These are phyloP conservation scores for Dolichotis patagonum DNA, from an alignment of 2,113 vertebrate species.

Conservation along the genomic window DNA sequence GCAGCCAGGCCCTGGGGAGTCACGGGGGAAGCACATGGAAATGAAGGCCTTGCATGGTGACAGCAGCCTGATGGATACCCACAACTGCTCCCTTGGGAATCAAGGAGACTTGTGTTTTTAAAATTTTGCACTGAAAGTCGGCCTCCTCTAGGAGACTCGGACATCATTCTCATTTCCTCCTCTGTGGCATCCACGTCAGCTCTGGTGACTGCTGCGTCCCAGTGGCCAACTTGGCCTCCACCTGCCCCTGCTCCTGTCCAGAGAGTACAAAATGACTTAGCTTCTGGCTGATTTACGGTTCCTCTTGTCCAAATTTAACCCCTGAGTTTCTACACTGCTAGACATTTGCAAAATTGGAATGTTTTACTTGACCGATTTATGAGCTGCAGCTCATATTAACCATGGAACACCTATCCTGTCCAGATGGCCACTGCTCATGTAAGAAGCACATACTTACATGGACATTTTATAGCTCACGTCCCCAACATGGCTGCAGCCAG, in stretches of 20 bases:
- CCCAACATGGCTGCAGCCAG: background rate
- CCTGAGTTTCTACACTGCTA: conserved; percentile 5
- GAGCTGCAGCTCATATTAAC: conserved; percentile 45
- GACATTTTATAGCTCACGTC: fast-evolving
- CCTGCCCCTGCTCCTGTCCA: background rate
- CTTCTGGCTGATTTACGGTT: conserved; percentile 24
- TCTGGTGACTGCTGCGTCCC: background rate
- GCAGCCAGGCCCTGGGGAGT: background rate
- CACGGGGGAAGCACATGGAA: background rate
- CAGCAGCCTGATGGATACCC: background rate
- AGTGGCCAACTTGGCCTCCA: background rate
- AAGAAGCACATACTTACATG: background rate
- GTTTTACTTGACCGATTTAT: conserved; percentile 56
- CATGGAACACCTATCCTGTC: background rate
- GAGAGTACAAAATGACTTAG: background rate
- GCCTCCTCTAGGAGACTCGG: background rate
- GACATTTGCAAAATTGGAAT: conserved; percentile 62
- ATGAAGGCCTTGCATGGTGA: background rate
- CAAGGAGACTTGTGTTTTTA: background rate
- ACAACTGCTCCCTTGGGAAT: background rate
- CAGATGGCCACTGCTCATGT: background rate
- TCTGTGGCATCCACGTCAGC: background rate
- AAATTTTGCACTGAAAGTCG: background rate
- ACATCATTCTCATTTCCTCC: background rate
- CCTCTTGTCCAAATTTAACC: background rate